These are phyloP conservation scores for Megalopta genalis DNA, from an alignment of 1,140 invertebrate genomes.

Conservation along the genomic window DNA sequence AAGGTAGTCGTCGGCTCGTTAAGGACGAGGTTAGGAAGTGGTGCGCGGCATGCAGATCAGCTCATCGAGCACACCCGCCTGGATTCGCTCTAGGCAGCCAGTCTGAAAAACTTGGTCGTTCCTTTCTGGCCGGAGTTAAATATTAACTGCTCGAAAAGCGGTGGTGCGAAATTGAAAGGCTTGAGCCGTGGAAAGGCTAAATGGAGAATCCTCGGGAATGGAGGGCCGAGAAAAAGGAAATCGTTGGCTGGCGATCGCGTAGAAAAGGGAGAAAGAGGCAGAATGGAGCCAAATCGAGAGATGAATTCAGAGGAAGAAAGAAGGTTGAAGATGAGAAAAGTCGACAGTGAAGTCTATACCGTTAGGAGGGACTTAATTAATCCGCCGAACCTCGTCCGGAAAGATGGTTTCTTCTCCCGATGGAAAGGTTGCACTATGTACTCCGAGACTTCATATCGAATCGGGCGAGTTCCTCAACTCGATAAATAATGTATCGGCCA, in stretches of 20 bases:
- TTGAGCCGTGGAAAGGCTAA: conserved; percentile 53
- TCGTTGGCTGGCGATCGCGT: conserved; percentile 29
- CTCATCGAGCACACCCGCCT: conserved; percentile 31
- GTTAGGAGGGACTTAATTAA: conserved; percentile 65
- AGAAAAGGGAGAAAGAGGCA: conserved; percentile 12
- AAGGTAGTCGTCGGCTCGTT: conserved; percentile 76
- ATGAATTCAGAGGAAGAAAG: conserved; percentile 48
- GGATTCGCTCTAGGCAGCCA: conserved; percentile 34
- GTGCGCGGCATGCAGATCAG: conserved; percentile 73
- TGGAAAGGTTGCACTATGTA: conserved; percentile 52
- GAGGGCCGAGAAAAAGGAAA: conserved; percentile 44
- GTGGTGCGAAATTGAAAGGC: conserved; percentile 69
- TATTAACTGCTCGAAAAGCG: conserved; percentile 75
- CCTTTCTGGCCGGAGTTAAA: conserved; percentile 67
- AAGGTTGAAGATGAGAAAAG: conserved; percentile 60
- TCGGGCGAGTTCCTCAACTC: background rate
- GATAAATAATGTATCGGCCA: background rate
- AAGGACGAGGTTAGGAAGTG: conserved; percentile 73
- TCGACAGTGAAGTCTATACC: conserved; percentile 62
- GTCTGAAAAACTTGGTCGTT: conserved; percentile 52
- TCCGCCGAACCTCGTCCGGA: conserved; percentile 51
- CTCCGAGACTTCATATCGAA: conserved; percentile 47
- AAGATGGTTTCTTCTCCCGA: conserved; percentile 28
- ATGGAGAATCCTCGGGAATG: conserved; percentile 52
- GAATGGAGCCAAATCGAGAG: conserved; percentile 44